A percentile compares a stretch with the other conserved stretches of the same genome.
phyloP scores from a whole-genome alignment of 2,797 vertebrate genomes.

The Borostomias antarcticus region DNA sequence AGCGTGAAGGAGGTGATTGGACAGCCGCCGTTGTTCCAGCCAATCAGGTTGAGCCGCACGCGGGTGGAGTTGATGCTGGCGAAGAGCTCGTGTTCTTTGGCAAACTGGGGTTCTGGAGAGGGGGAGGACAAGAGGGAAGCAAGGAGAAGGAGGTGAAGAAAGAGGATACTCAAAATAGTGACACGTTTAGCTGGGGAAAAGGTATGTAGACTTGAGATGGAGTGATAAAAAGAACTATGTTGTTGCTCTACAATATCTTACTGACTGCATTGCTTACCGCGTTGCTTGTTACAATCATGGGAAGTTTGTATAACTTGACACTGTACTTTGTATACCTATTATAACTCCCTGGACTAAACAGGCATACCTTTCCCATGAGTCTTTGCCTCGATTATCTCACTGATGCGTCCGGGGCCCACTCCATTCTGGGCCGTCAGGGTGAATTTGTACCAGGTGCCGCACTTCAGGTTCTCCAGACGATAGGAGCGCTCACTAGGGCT shows the following conservation, averaged over 20 bases:
- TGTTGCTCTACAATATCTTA: too few species aligned
- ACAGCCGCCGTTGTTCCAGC: slow-evolving; percentile 98
- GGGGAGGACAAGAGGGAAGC: too few species aligned
- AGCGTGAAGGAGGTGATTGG: slow-evolving; percentile 96
- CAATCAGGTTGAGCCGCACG: slow-evolving; percentile 91
- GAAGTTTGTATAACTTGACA: too few species aligned
- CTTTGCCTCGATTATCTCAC: slow-evolving; percentile 98
- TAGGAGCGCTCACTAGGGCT: slow-evolving; percentile 97
- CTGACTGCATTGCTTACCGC: too few species aligned
- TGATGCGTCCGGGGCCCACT: slow-evolving; percentile 96
- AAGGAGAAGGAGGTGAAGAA: slow-evolving; percentile 1
- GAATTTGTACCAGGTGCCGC: slow-evolving; percentile 99
- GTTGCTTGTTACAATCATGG: too few species aligned
- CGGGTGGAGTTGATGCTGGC: slow-evolving; percentile 94
- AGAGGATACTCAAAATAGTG: background rate
- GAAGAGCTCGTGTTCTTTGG: slow-evolving; percentile 97
- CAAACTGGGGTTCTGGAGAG: slow-evolving; percentile 92
- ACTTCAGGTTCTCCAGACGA: slow-evolving; percentile 93
- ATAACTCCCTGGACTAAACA: too few species aligned
- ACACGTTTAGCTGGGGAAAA: background rate
- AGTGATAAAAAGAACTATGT: too few species aligned
- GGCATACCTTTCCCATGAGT: slow-evolving; percentile 94
- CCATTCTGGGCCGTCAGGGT: slow-evolving; percentile 97
- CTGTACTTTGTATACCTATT: too few species aligned
- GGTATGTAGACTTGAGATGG: background rate